A percentile compares a stretch with the other conserved stretches of the same genome.
phyloP scores from a whole-genome alignment of 1,140 invertebrate species.

The Streblospio benedicti region DNA sequence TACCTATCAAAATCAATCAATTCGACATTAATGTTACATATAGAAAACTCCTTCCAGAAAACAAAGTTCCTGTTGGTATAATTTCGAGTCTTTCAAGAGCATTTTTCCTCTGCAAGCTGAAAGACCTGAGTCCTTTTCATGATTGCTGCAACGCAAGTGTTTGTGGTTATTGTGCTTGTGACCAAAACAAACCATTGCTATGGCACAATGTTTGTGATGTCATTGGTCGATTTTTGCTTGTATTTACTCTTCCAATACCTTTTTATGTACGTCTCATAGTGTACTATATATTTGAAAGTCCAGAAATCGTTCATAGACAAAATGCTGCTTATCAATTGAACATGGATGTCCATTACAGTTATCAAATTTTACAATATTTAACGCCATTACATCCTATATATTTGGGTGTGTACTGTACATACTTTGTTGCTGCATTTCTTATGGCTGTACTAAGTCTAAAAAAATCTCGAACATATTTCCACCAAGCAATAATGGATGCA shows the following conservation, averaged over 20 bases:
- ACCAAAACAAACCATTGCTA: background rate
- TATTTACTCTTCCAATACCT: background rate
- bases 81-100: background rate
- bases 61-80: slow-evolving; percentile 7
- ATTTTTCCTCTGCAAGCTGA: slow-evolving; percentile 12
- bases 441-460: slow-evolving; percentile 19
- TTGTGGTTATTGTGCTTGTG: background rate
- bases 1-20: background rate
- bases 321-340: background rate
- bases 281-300: slow-evolving; percentile 7
- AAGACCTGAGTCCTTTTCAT: slow-evolving; percentile 4
- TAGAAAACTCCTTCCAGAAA: slow-evolving; percentile 5
- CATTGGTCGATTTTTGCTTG: background rate
- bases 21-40: slow-evolving; percentile 13
- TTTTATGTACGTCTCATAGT: slow-evolving; percentile 7
- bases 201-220: background rate
- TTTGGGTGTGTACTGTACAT: slow-evolving; percentile 33
- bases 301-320: background rate
- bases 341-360: background rate
- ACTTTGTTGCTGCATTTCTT: slow-evolving; percentile 28
- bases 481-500: background rate
- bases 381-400: slow-evolving; percentile 36
- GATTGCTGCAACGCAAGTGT: slow-evolving; percentile 1
- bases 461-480: background rate
- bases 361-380: too few species aligned